Evolutionary conservation across 2,113 vertebrate species (phyloP).

Genomic region (Solenodon paradoxus): DNA sequence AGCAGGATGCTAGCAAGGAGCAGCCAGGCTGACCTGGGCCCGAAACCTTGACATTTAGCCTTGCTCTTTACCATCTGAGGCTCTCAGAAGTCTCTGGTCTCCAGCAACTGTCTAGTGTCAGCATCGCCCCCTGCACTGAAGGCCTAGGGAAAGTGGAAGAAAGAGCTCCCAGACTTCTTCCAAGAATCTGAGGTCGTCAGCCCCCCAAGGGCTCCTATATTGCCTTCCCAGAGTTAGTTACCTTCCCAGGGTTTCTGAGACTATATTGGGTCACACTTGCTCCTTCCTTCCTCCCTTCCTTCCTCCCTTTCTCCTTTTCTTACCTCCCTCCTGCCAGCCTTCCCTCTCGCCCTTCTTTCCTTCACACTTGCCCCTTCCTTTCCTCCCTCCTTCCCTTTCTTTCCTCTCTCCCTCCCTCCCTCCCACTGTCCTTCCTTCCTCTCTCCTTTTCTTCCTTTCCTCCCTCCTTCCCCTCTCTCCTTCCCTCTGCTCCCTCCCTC

Average conservation of each 20-base stretch:
- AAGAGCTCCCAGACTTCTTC: not conserved
- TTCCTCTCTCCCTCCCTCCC: too few relatives aligned
- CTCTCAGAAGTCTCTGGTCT: not conserved
- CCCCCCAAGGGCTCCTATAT: not conserved
- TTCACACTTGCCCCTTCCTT: too few relatives aligned
- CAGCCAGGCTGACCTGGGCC: slow-evolving; percentile 58
- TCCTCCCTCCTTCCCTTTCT: too few relatives aligned
- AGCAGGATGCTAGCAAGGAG: not conserved
- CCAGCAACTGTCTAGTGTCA: not conserved
- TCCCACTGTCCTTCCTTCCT: not conserved
- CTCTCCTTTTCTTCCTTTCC: too few relatives aligned
- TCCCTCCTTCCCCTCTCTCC: not conserved
- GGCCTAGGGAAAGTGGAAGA: not conserved
- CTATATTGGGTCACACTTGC: not conserved
- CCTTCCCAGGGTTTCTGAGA: not conserved
- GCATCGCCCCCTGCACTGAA: not conserved
- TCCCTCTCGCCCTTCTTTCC: too few relatives aligned
- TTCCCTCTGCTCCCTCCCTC: not conserved
- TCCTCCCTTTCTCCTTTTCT: too few relatives aligned
- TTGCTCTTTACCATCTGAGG: not conserved
- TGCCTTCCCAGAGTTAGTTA: not conserved
- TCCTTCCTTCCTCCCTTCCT: not conserved
- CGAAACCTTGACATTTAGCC: slow-evolving; percentile 67
- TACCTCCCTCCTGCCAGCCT: too few relatives aligned
- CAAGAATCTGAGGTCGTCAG: not conserved